A percentile compares a stretch with the other conserved stretches of the same genome.
Conservation (phyloP, 1,140 invertebrate species). For the Ectropis grisescens region DNA sequence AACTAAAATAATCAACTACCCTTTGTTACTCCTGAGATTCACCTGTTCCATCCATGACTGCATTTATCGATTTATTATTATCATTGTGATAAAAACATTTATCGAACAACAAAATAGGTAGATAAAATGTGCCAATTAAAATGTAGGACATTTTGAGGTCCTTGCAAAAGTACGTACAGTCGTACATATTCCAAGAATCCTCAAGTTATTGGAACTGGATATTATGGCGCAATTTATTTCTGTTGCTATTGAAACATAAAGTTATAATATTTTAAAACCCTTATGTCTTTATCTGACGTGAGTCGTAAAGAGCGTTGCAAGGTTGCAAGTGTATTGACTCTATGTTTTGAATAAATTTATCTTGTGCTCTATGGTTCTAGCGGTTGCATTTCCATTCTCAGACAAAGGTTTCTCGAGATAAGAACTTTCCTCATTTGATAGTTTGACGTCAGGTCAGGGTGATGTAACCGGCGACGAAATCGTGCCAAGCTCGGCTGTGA, state of each 20-base stretch:
- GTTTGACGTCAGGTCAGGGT: slow-evolving; percentile 54
- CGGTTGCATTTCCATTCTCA: slow-evolving; percentile 35
- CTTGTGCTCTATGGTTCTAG: slow-evolving; percentile 40
- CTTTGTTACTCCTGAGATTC: no score
- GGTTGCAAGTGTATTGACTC: slow-evolving; percentile 67
- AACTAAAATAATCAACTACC: no score
- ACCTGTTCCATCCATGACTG: no score
- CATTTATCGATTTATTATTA: no score
- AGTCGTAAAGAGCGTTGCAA: slow-evolving; percentile 63
- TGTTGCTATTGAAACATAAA: slow-evolving; percentile 6
- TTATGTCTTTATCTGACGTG: slow-evolving; percentile 63
- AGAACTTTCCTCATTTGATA: slow-evolving; percentile 40
- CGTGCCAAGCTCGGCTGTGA: slow-evolving; percentile 37
- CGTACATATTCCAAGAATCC: no score
- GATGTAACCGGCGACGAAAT: slow-evolving; percentile 44
- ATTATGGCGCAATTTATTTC: no score
- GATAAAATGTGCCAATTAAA: no score
- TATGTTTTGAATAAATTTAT: slow-evolving; percentile 56
- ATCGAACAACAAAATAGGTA: no score
- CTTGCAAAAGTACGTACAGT: no score
- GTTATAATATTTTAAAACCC: slow-evolving; percentile 54
- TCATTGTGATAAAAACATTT: no score
- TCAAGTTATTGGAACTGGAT: no score
- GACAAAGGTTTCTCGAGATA: slow-evolving; percentile 25
- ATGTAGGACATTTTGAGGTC: no score